Conservation (phyloP, 2,113 vertebrate species). For the Zosterops lateralis region DNA sequence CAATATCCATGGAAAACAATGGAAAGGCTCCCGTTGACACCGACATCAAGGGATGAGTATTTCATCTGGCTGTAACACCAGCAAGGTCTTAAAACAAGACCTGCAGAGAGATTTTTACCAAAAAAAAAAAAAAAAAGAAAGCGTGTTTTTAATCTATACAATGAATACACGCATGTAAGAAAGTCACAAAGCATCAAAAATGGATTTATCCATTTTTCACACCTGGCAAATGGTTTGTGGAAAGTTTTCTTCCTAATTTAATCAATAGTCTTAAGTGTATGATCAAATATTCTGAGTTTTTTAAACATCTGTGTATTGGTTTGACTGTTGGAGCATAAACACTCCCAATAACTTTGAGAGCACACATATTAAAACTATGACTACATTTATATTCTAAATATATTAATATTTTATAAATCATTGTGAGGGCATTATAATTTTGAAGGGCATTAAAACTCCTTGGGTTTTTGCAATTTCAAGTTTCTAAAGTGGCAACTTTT, state of each 20-base stretch:
- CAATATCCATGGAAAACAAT: conserved; percentile 5
- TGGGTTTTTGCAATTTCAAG: background rate
- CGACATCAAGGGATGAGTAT: background rate
- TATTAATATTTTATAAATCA: background rate
- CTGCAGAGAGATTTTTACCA: background rate
- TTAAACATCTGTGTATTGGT: background rate
- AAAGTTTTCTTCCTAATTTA: background rate
- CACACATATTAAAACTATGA: background rate
- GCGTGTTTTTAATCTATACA: background rate
- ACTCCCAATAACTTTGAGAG: background rate
- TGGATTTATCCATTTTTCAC: background rate
- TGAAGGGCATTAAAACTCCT: background rate
- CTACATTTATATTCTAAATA: background rate
- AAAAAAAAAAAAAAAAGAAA: background rate
- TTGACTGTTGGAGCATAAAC: background rate
- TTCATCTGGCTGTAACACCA: background rate
- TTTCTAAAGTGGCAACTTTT: background rate
- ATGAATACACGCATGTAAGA: background rate
- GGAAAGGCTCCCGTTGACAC: background rate
- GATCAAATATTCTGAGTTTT: background rate
- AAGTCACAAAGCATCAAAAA: background rate
- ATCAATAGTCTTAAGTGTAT: background rate
- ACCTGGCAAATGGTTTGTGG: background rate
- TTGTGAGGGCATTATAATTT: background rate
- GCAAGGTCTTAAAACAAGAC: background rate